Evolutionary conservation across 1,140 invertebrate genomes (phyloP), one percentile per base, ranked within the genome.

Genomic region (Nylanderia fulva): DNA sequence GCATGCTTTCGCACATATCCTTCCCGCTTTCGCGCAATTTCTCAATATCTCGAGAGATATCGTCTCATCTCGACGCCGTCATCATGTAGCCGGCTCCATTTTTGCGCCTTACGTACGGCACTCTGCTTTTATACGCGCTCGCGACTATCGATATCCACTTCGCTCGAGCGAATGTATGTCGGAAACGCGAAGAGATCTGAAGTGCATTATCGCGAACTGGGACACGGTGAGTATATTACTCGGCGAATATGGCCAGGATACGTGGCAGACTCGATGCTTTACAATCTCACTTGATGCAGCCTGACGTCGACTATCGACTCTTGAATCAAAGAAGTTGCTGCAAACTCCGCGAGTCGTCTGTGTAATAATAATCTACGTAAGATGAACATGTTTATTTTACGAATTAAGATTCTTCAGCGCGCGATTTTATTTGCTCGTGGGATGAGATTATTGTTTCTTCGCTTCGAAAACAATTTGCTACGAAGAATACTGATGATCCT

Each of bases 21-120:
- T 80, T 58, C 72, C 77, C 77, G 77, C 77, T 82, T 82, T 82
- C 77, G 52, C 77, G 52, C 77, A 68, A 82, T 82, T 82, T 82
- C 77, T 82, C 66, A 71, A 82, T 82, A 24, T 18, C 24, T 29
- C 48, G 77, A 58, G 64, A 71, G 42, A 80, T 48, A 54, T 39
- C 61, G 24, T 58, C 36, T 45, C 77, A 58, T 58, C 77, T 45
- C n/a, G 48, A 71, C 77, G 29, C n/a, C 66, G 64, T 82, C 77
- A 45, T 82, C 66, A 45, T 29, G 64, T 82, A 45, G 71, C 52
- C 52, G 77, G 77, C 52, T 82, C 18, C 36, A 82, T 82, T 82
- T 82, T 82, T 82, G 33, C 77, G 66, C 60, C 66, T 82, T 39
- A 72, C 33, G 61, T 36, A 45, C 61, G 45, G 33, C 24, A 54